Evolutionary conservation across 2,797 vertebrate species (phyloP), one percentile per base, ranked within the genome.

Genomic region (Smutsia gigantea): DNA sequence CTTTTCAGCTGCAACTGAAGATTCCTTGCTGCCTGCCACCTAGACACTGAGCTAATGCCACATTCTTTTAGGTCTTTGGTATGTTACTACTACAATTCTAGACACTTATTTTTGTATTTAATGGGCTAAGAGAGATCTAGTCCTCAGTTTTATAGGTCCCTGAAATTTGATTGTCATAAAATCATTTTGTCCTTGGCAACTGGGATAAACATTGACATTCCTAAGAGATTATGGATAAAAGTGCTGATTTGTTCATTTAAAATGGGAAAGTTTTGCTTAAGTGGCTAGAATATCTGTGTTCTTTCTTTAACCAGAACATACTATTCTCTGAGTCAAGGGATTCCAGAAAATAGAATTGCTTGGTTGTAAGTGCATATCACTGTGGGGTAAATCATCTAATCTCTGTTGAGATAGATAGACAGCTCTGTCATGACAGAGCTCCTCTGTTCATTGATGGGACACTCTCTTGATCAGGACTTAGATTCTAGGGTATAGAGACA

Each of bases 91-190:
- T 57, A 3, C 4, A 64, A 4, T 12, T 85, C 55, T 66, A 61
- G 37, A 49, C 8, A 27, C 49, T 66, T 79, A 51, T 59, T 90
- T 83, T 77, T 57, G 9, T 92, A 68, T 88, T 81, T 49, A 63
- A 31, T n/a, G 77, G 46, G 68, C 85, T 92, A 13, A 53, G 39
- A 66, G 79, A 37, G n/a, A 61, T 79, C 37, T 63, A 64, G 72
- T 72, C 61, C 57, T 84, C 13, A 69, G 18, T 68, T 89, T 92
- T 93, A 1, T 72, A n/a, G 37, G 15, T 46, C 37, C 15, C 42
- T 77, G 39, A 89, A 90, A 85, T 85, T 63, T 90, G 37, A 93
- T 63, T 94, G 31, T 95, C 57, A 53, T 87, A 71, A 81, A n/a
- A 31, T 90, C 9, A 63, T 85, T 95, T 92, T 71, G 27, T 92